Conservation (phyloP, 2,888 invertebrate genomes). For the Drosophila tanythrix region DNA sequence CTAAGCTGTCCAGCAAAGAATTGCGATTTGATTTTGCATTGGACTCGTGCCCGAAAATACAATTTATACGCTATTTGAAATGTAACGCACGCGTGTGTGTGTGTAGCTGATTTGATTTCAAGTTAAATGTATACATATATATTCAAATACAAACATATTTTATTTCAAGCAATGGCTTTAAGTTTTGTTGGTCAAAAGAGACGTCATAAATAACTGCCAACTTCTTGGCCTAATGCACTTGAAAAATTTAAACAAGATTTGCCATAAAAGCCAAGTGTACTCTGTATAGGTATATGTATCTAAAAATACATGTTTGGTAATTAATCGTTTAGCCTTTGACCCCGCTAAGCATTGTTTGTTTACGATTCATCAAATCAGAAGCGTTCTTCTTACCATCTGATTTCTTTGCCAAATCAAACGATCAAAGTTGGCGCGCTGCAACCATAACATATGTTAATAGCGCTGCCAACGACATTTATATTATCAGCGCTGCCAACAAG, state of each 20-base stretch:
- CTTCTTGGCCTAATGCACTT: slow-evolving; percentile 33
- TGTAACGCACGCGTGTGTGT: slow-evolving; percentile 58
- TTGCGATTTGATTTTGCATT: slow-evolving; percentile 78
- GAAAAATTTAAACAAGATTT: slow-evolving; percentile 18
- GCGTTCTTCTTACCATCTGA: background rate
- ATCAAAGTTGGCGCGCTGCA: slow-evolving; percentile 33
- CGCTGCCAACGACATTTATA: background rate
- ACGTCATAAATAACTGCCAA: slow-evolving; percentile 34
- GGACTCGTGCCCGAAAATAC: slow-evolving; percentile 50
- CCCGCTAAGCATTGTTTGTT: slow-evolving; percentile 30
- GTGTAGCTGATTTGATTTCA: slow-evolving; percentile 39
- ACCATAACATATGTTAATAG: background rate
- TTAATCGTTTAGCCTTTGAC: slow-evolving; percentile 37
- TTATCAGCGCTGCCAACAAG: slow-evolving; percentile 1
- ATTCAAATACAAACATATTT: background rate
- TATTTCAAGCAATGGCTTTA: slow-evolving; percentile 25
- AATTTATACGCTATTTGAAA: slow-evolving; percentile 70
- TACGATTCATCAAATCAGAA: slow-evolving; percentile 5
- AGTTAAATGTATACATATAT: slow-evolving; percentile 30
- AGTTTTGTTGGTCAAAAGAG: slow-evolving; percentile 19
- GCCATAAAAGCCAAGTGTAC: slow-evolving; percentile 26
- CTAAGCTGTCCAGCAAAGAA: slow-evolving; percentile 69
- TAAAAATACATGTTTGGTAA: slow-evolving; percentile 28
- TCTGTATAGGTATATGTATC: background rate
- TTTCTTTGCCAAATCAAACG: background rate